Percentiles rank a stretch among this genome's conserved stretches.
These are phyloP conservation scores for Diogma glabrata DNA, from an alignment of 2,888 invertebrate genomes.

Conservation along the genomic window DNA sequence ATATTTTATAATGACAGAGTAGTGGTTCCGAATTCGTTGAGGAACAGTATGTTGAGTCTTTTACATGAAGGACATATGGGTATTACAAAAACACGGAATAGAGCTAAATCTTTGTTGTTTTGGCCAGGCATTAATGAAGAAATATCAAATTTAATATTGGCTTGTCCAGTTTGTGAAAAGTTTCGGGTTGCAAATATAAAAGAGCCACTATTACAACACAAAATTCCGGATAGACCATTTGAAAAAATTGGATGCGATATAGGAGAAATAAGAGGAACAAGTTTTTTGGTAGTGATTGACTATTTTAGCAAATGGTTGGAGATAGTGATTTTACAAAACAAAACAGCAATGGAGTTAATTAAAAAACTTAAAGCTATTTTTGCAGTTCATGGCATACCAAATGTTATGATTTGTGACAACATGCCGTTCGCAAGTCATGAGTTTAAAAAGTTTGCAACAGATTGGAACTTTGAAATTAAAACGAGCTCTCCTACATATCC, in stretches of 20 bases:
- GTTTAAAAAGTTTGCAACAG: slow-evolving; percentile 5
- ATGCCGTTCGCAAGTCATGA: slow-evolving; percentile 5
- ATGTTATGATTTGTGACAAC: slow-evolving; percentile 7
- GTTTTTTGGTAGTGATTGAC: slow-evolving; percentile 16
- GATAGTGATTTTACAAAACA: slow-evolving; percentile 6
- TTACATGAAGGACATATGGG: too few species aligned
- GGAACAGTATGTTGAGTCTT: too few species aligned
- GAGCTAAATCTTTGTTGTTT: slow-evolving; percentile 10
- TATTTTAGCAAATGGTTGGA: slow-evolving; percentile 17
- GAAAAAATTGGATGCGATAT: slow-evolving; percentile 14
- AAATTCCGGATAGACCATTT: slow-evolving; percentile 11
- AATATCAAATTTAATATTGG: slow-evolving; percentile 7
- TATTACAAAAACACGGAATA: too few species aligned
- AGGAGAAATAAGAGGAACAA: slow-evolving; percentile 11
- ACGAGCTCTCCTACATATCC: too few species aligned
- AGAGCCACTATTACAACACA: slow-evolving; percentile 12
- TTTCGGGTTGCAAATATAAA: slow-evolving; percentile 9
- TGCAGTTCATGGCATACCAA: slow-evolving; percentile 12
- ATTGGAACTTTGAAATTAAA: too few species aligned
- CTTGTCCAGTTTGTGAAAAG: slow-evolving; percentile 9
- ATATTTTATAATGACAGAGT: neutral
- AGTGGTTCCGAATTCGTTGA: neutral
- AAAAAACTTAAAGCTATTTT: slow-evolving; percentile 14
- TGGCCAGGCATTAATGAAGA: slow-evolving; percentile 11
- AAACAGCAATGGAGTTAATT: slow-evolving; percentile 13